Evolutionary conservation across 2,888 invertebrate species (phyloP).

Genomic region (Salpingus planirostris): DNA sequence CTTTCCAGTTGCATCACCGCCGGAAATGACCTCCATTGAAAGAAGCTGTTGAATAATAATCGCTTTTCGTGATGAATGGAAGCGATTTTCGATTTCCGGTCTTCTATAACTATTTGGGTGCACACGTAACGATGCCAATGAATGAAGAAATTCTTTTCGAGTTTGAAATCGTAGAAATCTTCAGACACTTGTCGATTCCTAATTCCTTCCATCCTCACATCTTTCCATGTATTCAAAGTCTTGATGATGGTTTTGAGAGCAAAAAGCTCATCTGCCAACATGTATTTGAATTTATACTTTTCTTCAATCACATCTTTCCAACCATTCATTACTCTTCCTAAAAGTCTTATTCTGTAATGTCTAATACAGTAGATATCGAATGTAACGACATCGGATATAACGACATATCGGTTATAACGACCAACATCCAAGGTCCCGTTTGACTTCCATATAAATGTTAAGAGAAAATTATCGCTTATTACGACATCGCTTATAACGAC

Average conservation of each 20-base stretch:
- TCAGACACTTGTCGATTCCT: conserved; percentile 60
- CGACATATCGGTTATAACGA: too few species aligned
- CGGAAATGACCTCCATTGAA: conserved; percentile 57
- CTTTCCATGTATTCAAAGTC: conserved; percentile 44
- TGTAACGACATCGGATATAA: too few species aligned
- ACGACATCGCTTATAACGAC: too few species aligned
- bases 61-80: conserved; percentile 33
- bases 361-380: too few species aligned
- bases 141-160: conserved; percentile 29
- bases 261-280: conserved; percentile 49
- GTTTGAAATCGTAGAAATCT: conserved; percentile 56
- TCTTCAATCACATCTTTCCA: conserved; percentile 25
- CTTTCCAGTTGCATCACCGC: conserved; percentile 55
- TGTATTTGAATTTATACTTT: conserved; percentile 41
- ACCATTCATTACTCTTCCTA: conserved; percentile 18
- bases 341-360: conserved; percentile 24
- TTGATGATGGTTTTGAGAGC: conserved; percentile 43
- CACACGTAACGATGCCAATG: conserved; percentile 31
- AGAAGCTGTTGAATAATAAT: conserved; percentile 41
- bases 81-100: conserved; percentile 35
- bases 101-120: conserved; percentile 22
- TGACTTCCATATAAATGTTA: too few species aligned
- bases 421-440: too few species aligned
- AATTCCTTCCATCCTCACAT: conserved; percentile 42
- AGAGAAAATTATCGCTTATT: too few species aligned